Evolutionary conservation across 53 echinoderm and acorn worm species (phyloP).

Genomic region (Holothuria leucospilota): DNA sequence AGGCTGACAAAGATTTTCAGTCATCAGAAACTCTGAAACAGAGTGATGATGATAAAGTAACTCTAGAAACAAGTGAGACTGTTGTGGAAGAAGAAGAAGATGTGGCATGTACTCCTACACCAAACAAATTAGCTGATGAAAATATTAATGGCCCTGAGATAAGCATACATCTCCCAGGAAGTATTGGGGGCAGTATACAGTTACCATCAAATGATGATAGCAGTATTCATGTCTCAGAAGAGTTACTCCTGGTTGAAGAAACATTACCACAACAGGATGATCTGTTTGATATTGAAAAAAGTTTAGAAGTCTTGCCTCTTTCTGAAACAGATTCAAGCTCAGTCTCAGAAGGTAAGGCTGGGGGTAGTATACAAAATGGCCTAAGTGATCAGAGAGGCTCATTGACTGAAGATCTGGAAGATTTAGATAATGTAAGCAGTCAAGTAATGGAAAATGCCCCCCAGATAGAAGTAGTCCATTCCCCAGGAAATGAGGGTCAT

Average conservation of each 20-base stretch:
- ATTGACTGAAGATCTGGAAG: slow-evolving; percentile 20
- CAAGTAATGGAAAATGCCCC: not conserved
- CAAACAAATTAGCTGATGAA: too few species aligned
- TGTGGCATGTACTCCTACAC: too few species aligned
- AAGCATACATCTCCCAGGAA: too few species aligned
- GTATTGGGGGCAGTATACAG: too few species aligned
- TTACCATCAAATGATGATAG: too few species aligned
- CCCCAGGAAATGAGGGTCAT: not conserved
- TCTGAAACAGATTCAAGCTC: slow-evolving; percentile 40
- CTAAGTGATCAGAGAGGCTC: not conserved
- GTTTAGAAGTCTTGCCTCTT: slow-evolving; percentile 26
- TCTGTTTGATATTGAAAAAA: not conserved
- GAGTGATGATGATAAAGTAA: not conserved
- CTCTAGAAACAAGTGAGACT: not conserved
- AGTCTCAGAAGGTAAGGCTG: slow-evolving; percentile 20
- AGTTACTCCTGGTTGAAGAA: too few species aligned
- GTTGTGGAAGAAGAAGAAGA: too few species aligned
- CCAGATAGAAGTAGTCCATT: slow-evolving; percentile 11
- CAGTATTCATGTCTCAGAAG: too few species aligned
- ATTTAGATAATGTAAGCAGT: not conserved
- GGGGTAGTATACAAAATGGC: slow-evolving; percentile 12
- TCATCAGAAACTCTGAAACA: not conserved
- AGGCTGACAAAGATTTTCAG: not conserved
- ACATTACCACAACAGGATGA: too few species aligned
- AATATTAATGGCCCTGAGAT: too few species aligned